Evolutionary conservation across 2,797 vertebrate genomes (phyloP), one percentile per base, ranked within the genome.

Genomic region (Lophotriccus pileatus): DNA sequence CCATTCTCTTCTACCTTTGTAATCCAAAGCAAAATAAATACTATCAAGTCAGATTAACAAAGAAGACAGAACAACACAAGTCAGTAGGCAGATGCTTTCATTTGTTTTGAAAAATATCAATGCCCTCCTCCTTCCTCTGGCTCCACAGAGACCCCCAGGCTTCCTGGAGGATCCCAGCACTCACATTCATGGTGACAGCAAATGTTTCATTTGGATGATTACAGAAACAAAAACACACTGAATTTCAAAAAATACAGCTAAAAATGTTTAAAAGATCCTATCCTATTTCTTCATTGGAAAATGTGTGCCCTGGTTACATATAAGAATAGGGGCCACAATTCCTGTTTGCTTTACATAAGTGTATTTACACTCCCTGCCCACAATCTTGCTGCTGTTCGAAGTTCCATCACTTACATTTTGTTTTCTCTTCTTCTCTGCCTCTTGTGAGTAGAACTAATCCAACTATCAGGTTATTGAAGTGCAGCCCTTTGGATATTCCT

Each of bases 391-490:
- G 34, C 17, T 47, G 49, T 7, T 55, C 0, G 12, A 50, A 62
- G 50, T 59, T 41, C 13, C n/a, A 50, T 14, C 72, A 98, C 99
- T 98, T 97, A 99, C 99, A 99, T 98, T 99, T 99, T 88, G 99
- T 97, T 97, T 99, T 99, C 96, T 99, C 99, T 97, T 99, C 99
- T 98, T 99, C 98, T 41, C 97, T 98, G 89, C 99, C 99, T 97
- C 99, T 98, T 59, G 99, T 99, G 94, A 99, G 98, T 24, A 99
- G 98, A 84, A 99, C 99, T 90, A 99, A 98, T 70, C 99, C 99
- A 7, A 99, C 98, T 37, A 99, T 99, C 94, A 99, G 97, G 95
- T 99, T 99, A 98, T 99, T 99, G 97, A 99, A 99, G 97, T 99
- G 99, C 17, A 99, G 98, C 44, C 99, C 99, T 98, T 99, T 99